phyloP scores from a whole-genome alignment of 2,888 invertebrate genomes.

The Eumerus sabulonum region DNA sequence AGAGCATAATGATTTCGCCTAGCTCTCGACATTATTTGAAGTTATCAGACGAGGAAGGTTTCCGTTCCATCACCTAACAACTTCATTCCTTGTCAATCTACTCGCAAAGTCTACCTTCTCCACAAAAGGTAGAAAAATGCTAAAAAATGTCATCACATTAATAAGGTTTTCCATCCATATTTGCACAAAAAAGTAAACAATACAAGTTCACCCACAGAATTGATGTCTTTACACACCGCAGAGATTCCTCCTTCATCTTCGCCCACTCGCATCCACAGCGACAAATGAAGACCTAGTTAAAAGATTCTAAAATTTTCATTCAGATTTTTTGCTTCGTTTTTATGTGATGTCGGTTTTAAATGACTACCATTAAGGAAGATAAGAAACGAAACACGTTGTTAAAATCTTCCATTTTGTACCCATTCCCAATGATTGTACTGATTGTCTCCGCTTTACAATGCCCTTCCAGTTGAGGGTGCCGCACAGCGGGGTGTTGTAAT shows the following conservation, averaged over 20 bases:
- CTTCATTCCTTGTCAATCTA: too few relatives aligned
- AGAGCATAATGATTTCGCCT: too few relatives aligned
- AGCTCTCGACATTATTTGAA: too few relatives aligned
- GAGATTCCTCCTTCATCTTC: slow-evolving; percentile 13
- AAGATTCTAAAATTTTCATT: slow-evolving; percentile 40
- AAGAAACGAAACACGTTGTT: slow-evolving; percentile 68
- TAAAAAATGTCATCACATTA: slow-evolving; percentile 55
- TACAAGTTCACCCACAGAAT: slow-evolving; percentile 37
- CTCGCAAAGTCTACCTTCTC: too few relatives aligned
- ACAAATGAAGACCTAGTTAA: slow-evolving; percentile 64
- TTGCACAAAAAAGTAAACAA: slow-evolving; percentile 60
- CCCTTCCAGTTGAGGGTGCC: slow-evolving; percentile 24
- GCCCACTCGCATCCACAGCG: slow-evolving; percentile 17
- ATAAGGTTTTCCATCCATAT: slow-evolving; percentile 50
- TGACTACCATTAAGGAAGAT: slow-evolving; percentile 66
- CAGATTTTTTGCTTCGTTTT: slow-evolving; percentile 30
- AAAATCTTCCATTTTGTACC: slow-evolving; percentile 61
- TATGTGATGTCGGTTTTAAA: slow-evolving; percentile 51
- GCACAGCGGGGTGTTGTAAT: slow-evolving; percentile 61
- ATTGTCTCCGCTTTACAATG: slow-evolving; percentile 68
- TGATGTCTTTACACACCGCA: slow-evolving; percentile 41
- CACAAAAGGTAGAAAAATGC: slow-evolving; percentile 5
- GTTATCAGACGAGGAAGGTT: too few relatives aligned
- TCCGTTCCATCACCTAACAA: too few relatives aligned
- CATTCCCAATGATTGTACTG: slow-evolving; percentile 60